Base-by-base conservation (phyloP, 2,888 invertebrate genomes). In the Leptopilina drosophilae region DNA sequence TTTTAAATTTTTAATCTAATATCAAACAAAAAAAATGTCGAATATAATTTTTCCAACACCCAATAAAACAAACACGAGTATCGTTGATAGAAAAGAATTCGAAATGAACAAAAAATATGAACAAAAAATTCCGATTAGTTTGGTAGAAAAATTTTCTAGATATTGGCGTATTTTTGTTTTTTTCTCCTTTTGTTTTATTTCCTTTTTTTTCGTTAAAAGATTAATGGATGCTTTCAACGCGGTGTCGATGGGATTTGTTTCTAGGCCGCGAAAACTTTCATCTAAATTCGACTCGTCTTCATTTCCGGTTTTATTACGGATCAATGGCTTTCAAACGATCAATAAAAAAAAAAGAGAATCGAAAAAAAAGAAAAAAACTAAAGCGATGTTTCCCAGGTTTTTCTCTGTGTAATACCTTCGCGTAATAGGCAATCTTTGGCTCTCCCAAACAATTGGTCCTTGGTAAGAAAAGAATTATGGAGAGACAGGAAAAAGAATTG, bases 261-360 rank as follows among this genome's bases (percentile, higher is more conserved):
- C 56, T 15, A 56, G 20, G 56, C 56, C 65, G 40, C 75, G 42
- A 42, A 7, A 75, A 73, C 40, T 73, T 73, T 73, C 73, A 67
- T 80, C 42, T 65, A 80, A 82, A 82, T 82, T 85, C 81, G 82
- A 85, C 80, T 69, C 78, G 80, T 82, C 85, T 84, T 84, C 83
- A 83, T 87, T 87, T 80, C 76, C 78, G 78, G 79, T 76, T 87
- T 84, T 88, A 86, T 84, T 84, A 81, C 80, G 77, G 26, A 77
- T 65, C 78, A 77, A 46, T 62, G 81, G 65, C 78, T 67, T 76
- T 80, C 76, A 76, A 82, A 82, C 81, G 73, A 56, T 73, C 56
- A 56, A 40, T 73, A 56, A 73, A 73, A 49, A 42, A 73, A 49
- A 42, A 7, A 42, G 42, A 6, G 42, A 42, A 42, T 1, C 20